Evolutionary conservation across 2,113 vertebrate species (phyloP).

Genomic region (Urocynchramus pylzowi): DNA sequence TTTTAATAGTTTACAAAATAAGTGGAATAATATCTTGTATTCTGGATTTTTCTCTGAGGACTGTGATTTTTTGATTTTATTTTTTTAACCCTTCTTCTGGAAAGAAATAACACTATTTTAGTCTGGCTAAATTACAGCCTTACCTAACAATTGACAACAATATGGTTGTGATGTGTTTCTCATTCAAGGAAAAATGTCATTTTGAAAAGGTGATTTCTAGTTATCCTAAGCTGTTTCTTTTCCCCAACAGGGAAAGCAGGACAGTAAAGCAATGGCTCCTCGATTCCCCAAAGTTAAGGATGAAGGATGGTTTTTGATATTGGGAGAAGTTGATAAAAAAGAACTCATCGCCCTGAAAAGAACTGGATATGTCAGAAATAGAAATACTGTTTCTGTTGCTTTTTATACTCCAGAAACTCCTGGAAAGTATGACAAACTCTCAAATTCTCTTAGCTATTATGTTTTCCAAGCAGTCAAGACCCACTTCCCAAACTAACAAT

Average conservation of each 20-base stretch:
- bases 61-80: neutral
- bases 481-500: neutral
- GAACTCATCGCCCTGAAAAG: conserved; percentile 92
- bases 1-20: neutral
- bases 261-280: conserved; percentile 87
- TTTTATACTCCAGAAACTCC: conserved; percentile 91
- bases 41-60: neutral
- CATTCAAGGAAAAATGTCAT: neutral
- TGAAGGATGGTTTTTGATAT: conserved; percentile 93
- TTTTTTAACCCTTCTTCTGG: neutral
- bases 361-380: conserved; percentile 84
- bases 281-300: conserved; percentile 92
- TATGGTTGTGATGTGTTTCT: neutral
- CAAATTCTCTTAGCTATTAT: neutral
- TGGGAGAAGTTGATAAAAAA: conserved; percentile 91
- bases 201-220: neutral
- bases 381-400: conserved; percentile 77
- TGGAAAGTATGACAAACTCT: conserved; percentile 81
- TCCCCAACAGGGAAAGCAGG: conserved; percentile 84
- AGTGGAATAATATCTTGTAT: neutral
- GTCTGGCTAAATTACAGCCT: neutral
- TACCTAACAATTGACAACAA: neutral
- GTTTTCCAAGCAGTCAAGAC: neutral
- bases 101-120: neutral
- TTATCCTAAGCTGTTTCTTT: conserved; percentile 16